Conservation (phyloP, 2,797 vertebrate species). For the Tapirus indicus region DNA sequence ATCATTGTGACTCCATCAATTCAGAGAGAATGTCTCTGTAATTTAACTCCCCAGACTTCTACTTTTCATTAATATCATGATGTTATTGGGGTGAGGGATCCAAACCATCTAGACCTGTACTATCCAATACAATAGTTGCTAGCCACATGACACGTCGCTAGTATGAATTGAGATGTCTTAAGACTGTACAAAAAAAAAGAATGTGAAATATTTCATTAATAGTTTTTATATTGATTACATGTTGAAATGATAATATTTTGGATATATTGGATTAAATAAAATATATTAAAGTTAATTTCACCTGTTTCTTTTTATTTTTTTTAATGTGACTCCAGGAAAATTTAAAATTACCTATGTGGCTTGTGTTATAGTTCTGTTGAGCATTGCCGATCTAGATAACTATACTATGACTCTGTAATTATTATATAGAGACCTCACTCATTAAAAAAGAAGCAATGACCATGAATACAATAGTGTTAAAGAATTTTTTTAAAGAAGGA, state of each 20-base stretch:
- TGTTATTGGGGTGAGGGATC: background rate
- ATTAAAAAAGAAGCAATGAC: background rate
- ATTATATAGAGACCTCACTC: background rate
- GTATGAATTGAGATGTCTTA: background rate
- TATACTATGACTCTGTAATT: background rate
- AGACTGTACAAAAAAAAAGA: background rate
- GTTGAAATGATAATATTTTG: slow-evolving; percentile 6
- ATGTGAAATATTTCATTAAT: background rate
- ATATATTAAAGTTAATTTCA: background rate
- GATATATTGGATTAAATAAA: background rate
- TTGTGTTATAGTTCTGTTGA: background rate
- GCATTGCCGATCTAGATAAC: background rate
- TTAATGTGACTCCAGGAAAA: background rate
- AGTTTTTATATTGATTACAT: background rate
- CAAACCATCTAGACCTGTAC: background rate
- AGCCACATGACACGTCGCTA: background rate
- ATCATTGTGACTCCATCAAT: background rate
- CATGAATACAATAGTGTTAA: background rate
- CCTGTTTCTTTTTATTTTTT: slow-evolving; percentile 10
- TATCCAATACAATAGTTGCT: fast-evolving
- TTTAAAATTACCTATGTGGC: background rate
- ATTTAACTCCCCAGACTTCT: background rate
- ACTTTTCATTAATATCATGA: background rate
- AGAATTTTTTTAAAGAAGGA: background rate
- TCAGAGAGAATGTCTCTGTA: background rate